Evolutionary conservation across 2,113 vertebrate species (phyloP), one percentile per base, ranked within the genome.

Genomic region (Sitta europaea): DNA sequence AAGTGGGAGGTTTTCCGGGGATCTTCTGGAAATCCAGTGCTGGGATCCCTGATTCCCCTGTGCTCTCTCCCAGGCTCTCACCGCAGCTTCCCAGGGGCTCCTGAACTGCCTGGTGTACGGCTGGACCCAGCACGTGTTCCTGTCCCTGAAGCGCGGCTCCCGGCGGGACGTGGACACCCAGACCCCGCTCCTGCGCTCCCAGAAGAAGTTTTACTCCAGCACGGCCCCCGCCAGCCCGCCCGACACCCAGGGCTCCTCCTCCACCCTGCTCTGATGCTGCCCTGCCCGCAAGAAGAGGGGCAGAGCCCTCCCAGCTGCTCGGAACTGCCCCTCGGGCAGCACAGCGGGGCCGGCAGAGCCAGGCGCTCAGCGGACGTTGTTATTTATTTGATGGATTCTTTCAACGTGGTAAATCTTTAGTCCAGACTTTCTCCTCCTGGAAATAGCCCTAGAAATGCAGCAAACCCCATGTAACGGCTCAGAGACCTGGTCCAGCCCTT

Each of bases 21-120:
- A 43, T 45, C 38, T n/a, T n/a, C 1, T 24, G 5, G 36, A 10
- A 75, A n/a, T n/a, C n/a, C 40, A 5, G 29, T 9, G 91, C 72
- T 51, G 91, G 11, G 14, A 54, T 90, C 72, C 35, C 83, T 74
- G 4, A 79, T 33, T 14, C 25, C 53, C 27, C 88, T 5, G 38
- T 48, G 58, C 16, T 97, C 79, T 94, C 91, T 90, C 86, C 38
- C 93, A 99, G 99, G 98, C 99, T 33, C 95, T 99, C 76, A 99
- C 98, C 40, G 98, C 98, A 7, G 98, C 98, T 70, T 99, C 99
- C 40, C 99, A 99, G 93, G 99, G 99, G 12, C 98, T 99, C 59
- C 97, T 99, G 84, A 99, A 99, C 98, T 98, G 98, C 81, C 79
- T 98, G 47, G 97, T 99, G 23, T 99, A 99, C 20, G 98, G 98